Evolutionary conservation across 2,113 vertebrate species (phyloP), one percentile per base, ranked within the genome.

Genomic region (Semnopithecus entellus): DNA sequence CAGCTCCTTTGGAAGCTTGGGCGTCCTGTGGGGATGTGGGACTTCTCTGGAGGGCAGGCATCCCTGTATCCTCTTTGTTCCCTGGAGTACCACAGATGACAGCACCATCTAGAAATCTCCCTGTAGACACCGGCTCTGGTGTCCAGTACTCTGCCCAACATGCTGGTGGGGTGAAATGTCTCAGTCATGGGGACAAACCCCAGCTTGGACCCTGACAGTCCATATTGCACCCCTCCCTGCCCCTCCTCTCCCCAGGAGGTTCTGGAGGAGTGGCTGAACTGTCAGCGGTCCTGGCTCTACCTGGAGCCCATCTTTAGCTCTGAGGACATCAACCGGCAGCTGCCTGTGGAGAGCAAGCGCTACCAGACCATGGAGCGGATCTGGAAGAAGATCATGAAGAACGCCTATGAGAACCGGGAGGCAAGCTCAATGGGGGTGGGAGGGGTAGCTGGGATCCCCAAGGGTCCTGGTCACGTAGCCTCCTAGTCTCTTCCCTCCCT

Each of bases 281-380:
- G 99, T 96, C 99, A 99, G 98, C 97, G 98, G 11, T 98, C 99
- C 80, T 99, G 99, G 99, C 99, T 99, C 9, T 99, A 99, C 98
- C 97, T 99, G 98, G 99, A 99, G 97, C 99, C 99, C 87, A 99
- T 99, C 98, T 99, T 99, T 95, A 99, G 99, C 87, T 99, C 99
- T 13, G 99, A 99, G 88, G 99, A 99, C 96, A 99, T 99, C 97
- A 99, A 98, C 97, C 98, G 99, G 79, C 99, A 99, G 96, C 98
- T 99, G 59, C 99, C 99, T 0, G 94, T 99, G 81, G 99, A 99
- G 97, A 99, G 98, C 90, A 98, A 99, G 96, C 98, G 96, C 96
- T 99, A 99, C 97, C 99, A 99, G 97, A 98, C 97, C 0, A 98
- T 99, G 99, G 99, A 99, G 92, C 95, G 97, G 70, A 99, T 97